Base-by-base conservation (phyloP, 2,888 invertebrate species). In the Ichneumon xanthorius region DNA sequence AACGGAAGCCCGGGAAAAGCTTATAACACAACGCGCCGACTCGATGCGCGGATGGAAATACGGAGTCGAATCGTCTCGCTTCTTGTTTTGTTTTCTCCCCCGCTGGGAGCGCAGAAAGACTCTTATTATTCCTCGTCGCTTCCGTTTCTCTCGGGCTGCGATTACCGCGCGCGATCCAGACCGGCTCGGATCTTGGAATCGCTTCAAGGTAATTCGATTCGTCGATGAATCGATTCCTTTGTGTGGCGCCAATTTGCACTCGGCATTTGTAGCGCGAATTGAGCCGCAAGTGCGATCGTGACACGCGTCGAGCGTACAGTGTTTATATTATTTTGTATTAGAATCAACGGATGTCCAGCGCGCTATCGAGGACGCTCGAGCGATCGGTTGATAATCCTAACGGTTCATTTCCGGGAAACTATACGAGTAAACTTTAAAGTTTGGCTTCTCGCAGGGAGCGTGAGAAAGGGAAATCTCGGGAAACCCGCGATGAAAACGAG, bases 191-290 rank as follows among this genome's bases (percentile, higher is more conserved):
- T 87, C 85, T 86, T 86, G 87, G 88, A 87, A 87, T 88, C 76
- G 86, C 83, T 81, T 75, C 79, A 82, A 80, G 85, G 86, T 90
- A 89, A 90, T 90, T 85, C 80, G 70, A 45, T 77, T 72, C 68
- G 84, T 82, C 89, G 84, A 87, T 90, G 89, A 90, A 90, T 90
- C 85, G 87, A 90, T 90, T 90, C 87, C 88, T 37, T 63, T 63
- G 63, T 63, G n/a, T 19, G 37, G 33, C 22, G 0, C 19, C 9
- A 63, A 33, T 30, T 30, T 37, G 30, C n/a, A 33, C 19, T 63
- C 33, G 16, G 16, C 37, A 37, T 14, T 33, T 30, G 30, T 19
- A 33, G 19, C 33, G n/a, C 37, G 6, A 30, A 30, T 33, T 11
- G 16, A 63, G 19, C n/a, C 63, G 33, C 7, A 9, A 30, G 33